phyloP scores from a whole-genome alignment of 1,140 invertebrate genomes.

The Nixonia krombeini region DNA sequence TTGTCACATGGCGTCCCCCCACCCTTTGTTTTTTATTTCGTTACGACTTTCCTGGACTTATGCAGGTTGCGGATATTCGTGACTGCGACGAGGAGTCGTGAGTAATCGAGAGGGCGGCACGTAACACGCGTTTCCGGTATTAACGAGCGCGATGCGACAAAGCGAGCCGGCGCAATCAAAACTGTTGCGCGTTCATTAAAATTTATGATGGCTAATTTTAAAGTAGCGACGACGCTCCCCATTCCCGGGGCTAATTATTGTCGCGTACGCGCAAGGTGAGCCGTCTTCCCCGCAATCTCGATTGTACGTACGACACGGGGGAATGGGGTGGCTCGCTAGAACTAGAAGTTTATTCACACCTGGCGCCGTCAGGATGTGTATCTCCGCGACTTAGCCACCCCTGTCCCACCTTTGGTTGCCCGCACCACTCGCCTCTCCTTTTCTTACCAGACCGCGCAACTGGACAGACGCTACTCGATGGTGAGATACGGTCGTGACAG shows the following conservation, averaged over 20 bases:
- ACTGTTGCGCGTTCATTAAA: conserved; percentile 17
- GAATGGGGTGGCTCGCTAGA: conserved; percentile 2
- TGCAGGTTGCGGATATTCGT: conserved; percentile 12
- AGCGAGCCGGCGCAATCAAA: background rate
- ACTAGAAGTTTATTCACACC: conserved; percentile 25
- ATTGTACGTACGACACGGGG: background rate
- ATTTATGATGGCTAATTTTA: conserved; percentile 36
- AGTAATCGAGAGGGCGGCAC: too few species aligned
- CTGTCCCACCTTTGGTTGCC: conserved; percentile 10
- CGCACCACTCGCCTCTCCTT: background rate
- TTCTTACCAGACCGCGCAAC: conserved; percentile 22
- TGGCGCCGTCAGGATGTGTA: conserved; percentile 11
- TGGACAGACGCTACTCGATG: conserved; percentile 19
- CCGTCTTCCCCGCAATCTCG: conserved; percentile 3
- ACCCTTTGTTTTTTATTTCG: too few species aligned
- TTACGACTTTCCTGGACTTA: conserved; percentile 10
- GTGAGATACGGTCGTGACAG: too few species aligned
- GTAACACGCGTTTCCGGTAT: too few species aligned
- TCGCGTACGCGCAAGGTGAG: background rate
- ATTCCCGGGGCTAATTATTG: conserved; percentile 22
- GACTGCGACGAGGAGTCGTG: conserved; percentile 18
- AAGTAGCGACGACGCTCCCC: conserved; percentile 9
- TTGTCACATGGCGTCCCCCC: too few species aligned
- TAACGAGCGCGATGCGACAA: background rate
- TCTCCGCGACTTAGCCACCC: conserved; percentile 23